Conservation (phyloP, 2,797 vertebrate genomes). For the Acanthurus tractus region DNA sequence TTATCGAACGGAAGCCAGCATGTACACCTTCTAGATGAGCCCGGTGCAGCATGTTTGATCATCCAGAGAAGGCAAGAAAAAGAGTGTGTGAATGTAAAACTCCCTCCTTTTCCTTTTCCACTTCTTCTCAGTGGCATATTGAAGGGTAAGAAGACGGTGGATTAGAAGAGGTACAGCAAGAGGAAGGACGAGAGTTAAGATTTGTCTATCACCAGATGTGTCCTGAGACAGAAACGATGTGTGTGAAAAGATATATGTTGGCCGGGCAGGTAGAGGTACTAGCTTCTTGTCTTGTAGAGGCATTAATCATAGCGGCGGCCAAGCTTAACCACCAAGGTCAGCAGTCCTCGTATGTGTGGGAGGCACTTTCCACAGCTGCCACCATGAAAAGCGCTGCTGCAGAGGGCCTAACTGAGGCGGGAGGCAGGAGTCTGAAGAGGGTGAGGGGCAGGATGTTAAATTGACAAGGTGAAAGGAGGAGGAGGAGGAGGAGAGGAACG, state of each 20-base stretch:
- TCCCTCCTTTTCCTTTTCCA: slow-evolving; percentile 54
- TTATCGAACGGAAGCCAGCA: slow-evolving; percentile 71
- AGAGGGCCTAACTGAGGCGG: slow-evolving; percentile 48
- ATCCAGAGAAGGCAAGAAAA: slow-evolving; percentile 41
- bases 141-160: slow-evolving; percentile 17
- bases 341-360: slow-evolving; percentile 78
- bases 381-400: slow-evolving; percentile 51
- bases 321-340: slow-evolving; percentile 82
- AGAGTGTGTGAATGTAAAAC: slow-evolving; percentile 40
- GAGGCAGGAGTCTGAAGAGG: slow-evolving; percentile 59
- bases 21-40: slow-evolving; percentile 70
- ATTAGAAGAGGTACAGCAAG: slow-evolving; percentile 34
- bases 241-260: slow-evolving; percentile 79
- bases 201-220: slow-evolving; percentile 71
- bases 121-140: slow-evolving; percentile 28
- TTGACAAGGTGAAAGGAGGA: slow-evolving; percentile 63
- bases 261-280: slow-evolving; percentile 72
- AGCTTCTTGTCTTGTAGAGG: slow-evolving; percentile 82
- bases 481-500: slow-evolving; percentile 38
- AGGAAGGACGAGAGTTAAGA: slow-evolving; percentile 36
- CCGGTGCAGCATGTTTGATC: slow-evolving; percentile 69
- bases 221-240: slow-evolving; percentile 48
- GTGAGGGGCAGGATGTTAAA: slow-evolving; percentile 56
- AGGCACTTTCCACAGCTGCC: slow-evolving; percentile 70
- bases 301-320: slow-evolving; percentile 85